Evolutionary conservation across 2,888 invertebrate genomes (phyloP).

Genomic region (Herminia tarsipennalis): DNA sequence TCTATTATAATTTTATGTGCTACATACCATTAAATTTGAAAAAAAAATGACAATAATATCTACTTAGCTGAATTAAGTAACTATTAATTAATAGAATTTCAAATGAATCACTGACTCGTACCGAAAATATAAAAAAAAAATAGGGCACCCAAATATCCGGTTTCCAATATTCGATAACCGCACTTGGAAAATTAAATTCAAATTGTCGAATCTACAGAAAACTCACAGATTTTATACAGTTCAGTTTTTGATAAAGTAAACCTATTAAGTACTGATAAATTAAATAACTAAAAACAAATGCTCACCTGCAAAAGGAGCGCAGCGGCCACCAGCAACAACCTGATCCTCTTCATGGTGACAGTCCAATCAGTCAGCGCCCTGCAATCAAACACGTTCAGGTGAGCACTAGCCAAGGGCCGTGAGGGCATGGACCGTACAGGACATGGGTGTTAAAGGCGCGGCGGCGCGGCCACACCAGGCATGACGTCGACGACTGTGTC

Average conservation of each 20-base stretch:
- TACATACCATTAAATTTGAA: not conserved
- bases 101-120: too few relatives aligned
- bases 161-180: too few relatives aligned
- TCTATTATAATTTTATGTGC: not conserved
- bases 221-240: not conserved
- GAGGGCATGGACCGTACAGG: conserved; percentile 56
- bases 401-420: conserved; percentile 58
- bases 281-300: conserved; percentile 10
- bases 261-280: too few relatives aligned
- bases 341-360: conserved; percentile 83
- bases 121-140: too few relatives aligned
- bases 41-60: not conserved
- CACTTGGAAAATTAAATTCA: too few relatives aligned
- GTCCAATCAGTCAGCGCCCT: conserved; percentile 74
- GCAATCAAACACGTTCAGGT: conserved; percentile 77
- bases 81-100: too few relatives aligned
- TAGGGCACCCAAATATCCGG: too few relatives aligned
- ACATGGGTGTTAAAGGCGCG: conserved; percentile 62
- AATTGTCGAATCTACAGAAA: not conserved
- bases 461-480: conserved; percentile 56
- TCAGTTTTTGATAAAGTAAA: too few relatives aligned
- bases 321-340: conserved; percentile 76
- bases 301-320: conserved; percentile 81
- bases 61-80: too few relatives aligned
- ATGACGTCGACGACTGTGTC: conserved; percentile 54